phyloP scores from a whole-genome alignment of 2,888 invertebrate species.

The Lasioglossum zephyrum region DNA sequence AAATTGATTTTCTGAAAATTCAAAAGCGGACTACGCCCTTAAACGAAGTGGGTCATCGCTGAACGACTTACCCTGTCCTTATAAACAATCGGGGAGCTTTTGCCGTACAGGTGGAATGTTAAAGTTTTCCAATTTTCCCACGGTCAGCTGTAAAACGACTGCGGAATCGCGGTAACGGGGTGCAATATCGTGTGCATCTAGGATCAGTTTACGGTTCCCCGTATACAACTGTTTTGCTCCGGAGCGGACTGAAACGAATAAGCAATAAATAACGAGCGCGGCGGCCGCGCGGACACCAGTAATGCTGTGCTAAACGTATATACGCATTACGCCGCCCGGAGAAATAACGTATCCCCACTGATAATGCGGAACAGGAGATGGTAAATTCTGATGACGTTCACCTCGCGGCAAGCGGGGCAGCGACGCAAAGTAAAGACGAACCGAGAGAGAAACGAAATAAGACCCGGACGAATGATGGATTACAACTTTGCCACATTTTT shows the following conservation, averaged over 20 bases:
- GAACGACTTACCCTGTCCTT: neutral
- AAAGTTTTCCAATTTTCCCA: conserved; percentile 69
- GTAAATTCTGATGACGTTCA: conserved; percentile 57
- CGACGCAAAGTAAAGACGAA: conserved; percentile 8
- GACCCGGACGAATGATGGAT: conserved; percentile 57
- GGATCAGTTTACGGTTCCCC: conserved; percentile 59
- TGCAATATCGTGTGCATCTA: conserved; percentile 49
- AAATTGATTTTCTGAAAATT: neutral
- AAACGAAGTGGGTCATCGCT: neutral
- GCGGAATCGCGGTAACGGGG: conserved; percentile 8
- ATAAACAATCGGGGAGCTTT: conserved; percentile 37
- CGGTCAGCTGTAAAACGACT: conserved; percentile 44
- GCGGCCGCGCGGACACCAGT: conserved; percentile 38
- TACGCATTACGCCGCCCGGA: conserved; percentile 39
- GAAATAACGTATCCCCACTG: conserved; percentile 59
- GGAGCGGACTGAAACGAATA: conserved; percentile 56
- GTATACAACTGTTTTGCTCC: conserved; percentile 46
- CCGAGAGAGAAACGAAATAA: conserved; percentile 26
- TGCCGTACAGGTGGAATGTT: conserved; percentile 42
- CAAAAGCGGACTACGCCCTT: neutral
- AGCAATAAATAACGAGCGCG: conserved; percentile 69
- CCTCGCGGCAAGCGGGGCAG: neutral
- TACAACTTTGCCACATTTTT: conserved; percentile 56
- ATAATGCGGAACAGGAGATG: conserved; percentile 52
- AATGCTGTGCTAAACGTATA: conserved; percentile 64